phyloP scores from a whole-genome alignment of 2,888 invertebrate genomes.

The Pinctada fucata region DNA sequence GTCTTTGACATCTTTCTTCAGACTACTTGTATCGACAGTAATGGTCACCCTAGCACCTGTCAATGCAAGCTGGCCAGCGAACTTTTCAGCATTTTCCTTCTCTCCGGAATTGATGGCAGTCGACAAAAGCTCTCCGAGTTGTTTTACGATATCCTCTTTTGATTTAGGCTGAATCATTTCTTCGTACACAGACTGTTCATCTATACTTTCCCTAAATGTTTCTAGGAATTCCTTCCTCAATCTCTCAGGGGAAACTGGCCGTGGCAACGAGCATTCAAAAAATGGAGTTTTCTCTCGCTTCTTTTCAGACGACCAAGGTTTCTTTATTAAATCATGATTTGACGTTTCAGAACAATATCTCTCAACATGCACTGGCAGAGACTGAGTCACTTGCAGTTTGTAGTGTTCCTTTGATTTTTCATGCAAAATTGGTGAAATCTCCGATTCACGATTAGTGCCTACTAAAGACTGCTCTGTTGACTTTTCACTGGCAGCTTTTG shows the following conservation, averaged over 20 bases:
- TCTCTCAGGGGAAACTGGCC: neutral
- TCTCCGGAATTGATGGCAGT: constrained; percentile 56
- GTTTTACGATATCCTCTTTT: constrained; percentile 33
- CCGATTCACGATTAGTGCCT: too few species aligned
- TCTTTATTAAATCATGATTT: too few species aligned
- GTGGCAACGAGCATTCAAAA: neutral
- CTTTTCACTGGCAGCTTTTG: too few species aligned
- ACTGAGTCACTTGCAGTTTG: too few species aligned
- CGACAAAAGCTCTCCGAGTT: constrained; percentile 44
- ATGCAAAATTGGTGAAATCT: too few species aligned
- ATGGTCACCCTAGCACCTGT: constrained; percentile 47
- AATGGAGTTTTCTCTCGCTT: too few species aligned
- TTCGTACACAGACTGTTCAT: constrained; percentile 9
- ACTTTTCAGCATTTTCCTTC: constrained; percentile 47
- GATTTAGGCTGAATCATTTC: neutral
- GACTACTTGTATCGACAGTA: constrained; percentile 39
- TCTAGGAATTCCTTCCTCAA: constrained; percentile 4
- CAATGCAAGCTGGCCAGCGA: constrained; percentile 49
- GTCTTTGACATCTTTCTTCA: constrained; percentile 35
- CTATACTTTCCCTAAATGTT: neutral
- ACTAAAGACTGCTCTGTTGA: too few species aligned
- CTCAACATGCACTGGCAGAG: too few species aligned
- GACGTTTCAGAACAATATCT: too few species aligned
- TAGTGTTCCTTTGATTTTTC: too few species aligned
- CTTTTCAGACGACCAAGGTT: too few species aligned